These are phyloP conservation scores for Tamandua tetradactyla DNA, from an alignment of 2,797 vertebrate species.

Conservation along the genomic window DNA sequence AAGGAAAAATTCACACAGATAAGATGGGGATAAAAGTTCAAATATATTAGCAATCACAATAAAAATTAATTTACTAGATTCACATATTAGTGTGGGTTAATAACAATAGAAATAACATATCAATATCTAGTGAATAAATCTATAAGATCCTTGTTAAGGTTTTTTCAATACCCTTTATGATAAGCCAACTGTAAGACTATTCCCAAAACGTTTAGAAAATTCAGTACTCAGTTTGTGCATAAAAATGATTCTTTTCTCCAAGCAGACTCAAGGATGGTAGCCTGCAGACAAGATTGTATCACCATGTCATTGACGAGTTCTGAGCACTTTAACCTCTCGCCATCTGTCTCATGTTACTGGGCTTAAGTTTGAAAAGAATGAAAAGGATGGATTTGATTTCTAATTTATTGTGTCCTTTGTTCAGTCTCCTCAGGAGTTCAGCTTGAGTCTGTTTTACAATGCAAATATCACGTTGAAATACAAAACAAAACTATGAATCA, in stretches of 20 bases:
- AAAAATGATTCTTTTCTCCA: neutral
- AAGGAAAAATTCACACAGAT: neutral
- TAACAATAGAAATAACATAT: neutral
- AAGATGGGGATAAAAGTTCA: neutral
- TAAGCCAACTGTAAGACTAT: neutral
- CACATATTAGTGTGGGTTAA: neutral
- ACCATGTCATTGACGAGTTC: neutral
- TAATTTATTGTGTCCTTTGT: constrained; percentile 7
- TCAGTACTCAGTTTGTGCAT: neutral
- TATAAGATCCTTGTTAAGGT: neutral
- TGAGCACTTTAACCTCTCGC: neutral
- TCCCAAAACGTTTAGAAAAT: neutral
- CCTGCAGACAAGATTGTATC: neutral
- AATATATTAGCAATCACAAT: neutral
- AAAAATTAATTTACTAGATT: neutral
- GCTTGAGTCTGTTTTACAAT: neutral
- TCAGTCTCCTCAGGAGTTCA: neutral
- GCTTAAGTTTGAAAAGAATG: neutral
- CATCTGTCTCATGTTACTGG: constrained; percentile 34
- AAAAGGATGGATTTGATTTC: neutral
- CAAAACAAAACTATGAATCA: neutral
- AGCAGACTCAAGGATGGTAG: neutral
- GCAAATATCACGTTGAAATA: neutral
- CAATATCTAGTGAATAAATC: neutral
- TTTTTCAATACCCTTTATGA: neutral